Evolutionary conservation across 92 coral and sea anemone species (phyloP), one percentile per base, ranked within the genome.

Genomic region (Bergia sp.): DNA sequence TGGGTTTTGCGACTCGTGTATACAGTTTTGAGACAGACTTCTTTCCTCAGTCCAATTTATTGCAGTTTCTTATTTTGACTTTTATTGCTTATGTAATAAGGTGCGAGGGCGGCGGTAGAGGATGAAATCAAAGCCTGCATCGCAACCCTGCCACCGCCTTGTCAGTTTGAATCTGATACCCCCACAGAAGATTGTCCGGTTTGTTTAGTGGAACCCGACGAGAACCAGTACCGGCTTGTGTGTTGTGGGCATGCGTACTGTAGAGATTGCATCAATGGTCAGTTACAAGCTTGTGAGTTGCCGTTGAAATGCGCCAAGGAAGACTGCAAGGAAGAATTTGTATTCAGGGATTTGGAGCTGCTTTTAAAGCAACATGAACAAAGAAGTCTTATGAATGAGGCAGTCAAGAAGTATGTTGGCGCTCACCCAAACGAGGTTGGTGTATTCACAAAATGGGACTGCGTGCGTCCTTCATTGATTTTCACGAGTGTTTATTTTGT

Each of bases 171-270:
- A 50, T 7, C 55, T 3, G 88, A 75, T 0, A 50, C 1, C 4
- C 55, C 75, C 38, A 44, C 43, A 20, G 91, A 90, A 76, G 91
- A 85, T 66, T 96, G 99, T 80, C 95, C 97, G 11, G 93, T 93
- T 85, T 96, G 99, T 88, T 71, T 92, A 6, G 88, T 93, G 85
- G 92, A 90, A 39, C 86, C 94, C 38, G 96, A 89, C 16, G 92
- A 45, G 0, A 89, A 89, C 2, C 67, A 91, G 10, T 92, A 95
- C 85, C 89, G 95, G 81, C 94, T 96, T 58, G 93, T 93, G 4
- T 89, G 91, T 38, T 96, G 99, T 93, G 98, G 98, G 3, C 99
- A 96, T 89, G 94, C 86, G 67, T 95, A 91, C 90, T 94, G 98
- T 80, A 82, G 44, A 86, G 83, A 53, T 36, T 96, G 99, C 45